Conservation (phyloP, 2,888 invertebrate genomes). For the Raillietiella orientalis region DNA sequence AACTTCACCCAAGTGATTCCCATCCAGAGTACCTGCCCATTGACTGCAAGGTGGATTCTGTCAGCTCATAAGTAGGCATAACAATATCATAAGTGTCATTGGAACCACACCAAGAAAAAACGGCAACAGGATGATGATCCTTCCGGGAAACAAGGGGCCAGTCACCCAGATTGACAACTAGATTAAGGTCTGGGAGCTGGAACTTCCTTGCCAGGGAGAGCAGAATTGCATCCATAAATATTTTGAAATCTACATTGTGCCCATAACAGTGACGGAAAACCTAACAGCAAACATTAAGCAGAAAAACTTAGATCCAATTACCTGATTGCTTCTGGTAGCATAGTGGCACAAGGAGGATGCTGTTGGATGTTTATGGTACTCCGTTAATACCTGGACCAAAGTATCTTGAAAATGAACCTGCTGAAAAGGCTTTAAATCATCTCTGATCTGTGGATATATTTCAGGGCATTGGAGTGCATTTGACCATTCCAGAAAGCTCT, state of each 20-base stretch:
- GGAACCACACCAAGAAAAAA: constrained; percentile 92
- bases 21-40: not conserved
- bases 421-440: constrained; percentile 32
- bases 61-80: constrained; percentile 79
- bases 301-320: constrained; percentile 8
- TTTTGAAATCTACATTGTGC: constrained; percentile 75
- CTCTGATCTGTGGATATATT: constrained; percentile 28
- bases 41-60: constrained; percentile 51
- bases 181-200: constrained; percentile 47
- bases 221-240: constrained; percentile 67
- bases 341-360: constrained; percentile 71
- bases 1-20: constrained; percentile 3
- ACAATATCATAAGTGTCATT: constrained; percentile 52
- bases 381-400: constrained; percentile 25
- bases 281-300: constrained; percentile 9
- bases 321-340: constrained; percentile 40
- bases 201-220: constrained; percentile 48
- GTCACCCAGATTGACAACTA: constrained; percentile 75
- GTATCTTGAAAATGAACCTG: constrained; percentile 31
- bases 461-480: constrained; percentile 21
- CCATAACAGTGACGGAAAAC: constrained; percentile 68
- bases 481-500: constrained; percentile 27
- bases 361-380: constrained; percentile 38
- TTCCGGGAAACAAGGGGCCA: constrained; percentile 34
- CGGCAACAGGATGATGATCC: constrained; percentile 22